Conservation (phyloP, 2,797 vertebrate genomes). For the Myripristis jacobus region DNA sequence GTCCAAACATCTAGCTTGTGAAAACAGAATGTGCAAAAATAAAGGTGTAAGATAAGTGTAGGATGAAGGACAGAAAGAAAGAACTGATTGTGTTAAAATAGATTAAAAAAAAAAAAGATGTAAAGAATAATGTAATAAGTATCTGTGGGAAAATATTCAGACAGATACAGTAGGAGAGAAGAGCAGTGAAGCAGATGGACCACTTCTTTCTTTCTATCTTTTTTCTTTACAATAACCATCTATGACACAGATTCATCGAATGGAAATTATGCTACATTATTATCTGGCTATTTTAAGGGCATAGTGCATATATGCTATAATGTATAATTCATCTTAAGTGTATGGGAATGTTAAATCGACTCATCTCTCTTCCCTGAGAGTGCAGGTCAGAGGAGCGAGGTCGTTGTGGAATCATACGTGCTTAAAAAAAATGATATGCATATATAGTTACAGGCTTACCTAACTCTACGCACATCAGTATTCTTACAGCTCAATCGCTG, state of each 20-base stretch:
- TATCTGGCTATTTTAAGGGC: slow-evolving; percentile 50
- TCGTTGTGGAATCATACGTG: slow-evolving; percentile 34
- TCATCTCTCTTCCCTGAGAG: slow-evolving; percentile 21
- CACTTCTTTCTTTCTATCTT: neutral
- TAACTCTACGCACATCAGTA: slow-evolving; percentile 26
- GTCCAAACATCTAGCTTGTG: slow-evolving; percentile 5
- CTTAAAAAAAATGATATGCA: no score
- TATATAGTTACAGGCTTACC: slow-evolving; percentile 30
- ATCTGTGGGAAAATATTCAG: neutral
- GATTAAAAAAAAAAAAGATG: no score
- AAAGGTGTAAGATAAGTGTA: no score
- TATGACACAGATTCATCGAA: slow-evolving; percentile 29
- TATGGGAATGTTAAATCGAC: slow-evolving; percentile 58
- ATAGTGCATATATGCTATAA: slow-evolving; percentile 49
- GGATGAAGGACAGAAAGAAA: slow-evolving; percentile 1
- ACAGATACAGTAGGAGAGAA: neutral
- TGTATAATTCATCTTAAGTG: slow-evolving; percentile 70
- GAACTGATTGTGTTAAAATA: slow-evolving; percentile 13
- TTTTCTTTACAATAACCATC: slow-evolving; percentile 6
- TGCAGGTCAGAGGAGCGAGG: slow-evolving; percentile 43
- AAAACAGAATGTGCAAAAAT: slow-evolving; percentile 12
- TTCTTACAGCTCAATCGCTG: slow-evolving; percentile 16
- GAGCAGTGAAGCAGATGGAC: neutral
- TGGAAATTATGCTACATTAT: slow-evolving; percentile 56
- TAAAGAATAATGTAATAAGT: neutral